Evolutionary conservation across 2,888 invertebrate genomes (phyloP).

Genomic region (Ichneumon xanthorius): DNA sequence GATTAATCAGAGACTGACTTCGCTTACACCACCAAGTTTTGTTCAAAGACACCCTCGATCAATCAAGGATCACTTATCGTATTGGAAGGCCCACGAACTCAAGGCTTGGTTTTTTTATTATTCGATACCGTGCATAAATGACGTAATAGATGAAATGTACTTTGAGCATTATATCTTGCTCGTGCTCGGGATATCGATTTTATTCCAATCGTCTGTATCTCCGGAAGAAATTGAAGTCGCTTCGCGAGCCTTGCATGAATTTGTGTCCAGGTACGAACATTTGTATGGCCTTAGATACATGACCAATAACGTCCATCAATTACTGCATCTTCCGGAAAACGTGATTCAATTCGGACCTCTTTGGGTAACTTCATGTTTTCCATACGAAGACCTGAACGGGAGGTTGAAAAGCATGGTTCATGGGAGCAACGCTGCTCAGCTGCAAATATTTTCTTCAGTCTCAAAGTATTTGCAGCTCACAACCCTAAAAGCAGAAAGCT

Average conservation of each 20-base stretch:
- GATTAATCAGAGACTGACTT: constrained; percentile 1
- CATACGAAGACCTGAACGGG: constrained; percentile 59
- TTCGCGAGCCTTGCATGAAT: constrained; percentile 40
- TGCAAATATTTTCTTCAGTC: constrained; percentile 43
- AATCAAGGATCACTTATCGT: constrained; percentile 15
- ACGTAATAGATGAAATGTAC: constrained; percentile 41
- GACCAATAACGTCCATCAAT: constrained; percentile 47
- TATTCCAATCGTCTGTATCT: constrained; percentile 28
- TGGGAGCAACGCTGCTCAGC: constrained; percentile 42
- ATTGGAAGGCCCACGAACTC: constrained; percentile 39
- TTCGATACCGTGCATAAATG: constrained; percentile 40
- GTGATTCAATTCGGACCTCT: constrained; percentile 50
- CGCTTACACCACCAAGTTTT: constrained; percentile 38
- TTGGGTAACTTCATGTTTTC: constrained; percentile 54
- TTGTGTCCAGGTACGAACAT: constrained; percentile 52
- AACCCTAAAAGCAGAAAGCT: constrained; percentile 4
- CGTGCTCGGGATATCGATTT: constrained; percentile 49
- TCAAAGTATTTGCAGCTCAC: constrained; percentile 18
- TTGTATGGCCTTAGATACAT: constrained; percentile 49
- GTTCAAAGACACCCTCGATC: constrained; percentile 42
- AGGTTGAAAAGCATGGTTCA: constrained; percentile 46
- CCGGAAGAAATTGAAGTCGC: constrained; percentile 29
- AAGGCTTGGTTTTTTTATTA: constrained; percentile 59
- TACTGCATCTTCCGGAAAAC: constrained; percentile 40
- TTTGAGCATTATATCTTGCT: constrained; percentile 49